These are phyloP conservation scores for Lithophane semibrunnea DNA, from an alignment of 2,888 invertebrate genomes.

Conservation along the genomic window DNA sequence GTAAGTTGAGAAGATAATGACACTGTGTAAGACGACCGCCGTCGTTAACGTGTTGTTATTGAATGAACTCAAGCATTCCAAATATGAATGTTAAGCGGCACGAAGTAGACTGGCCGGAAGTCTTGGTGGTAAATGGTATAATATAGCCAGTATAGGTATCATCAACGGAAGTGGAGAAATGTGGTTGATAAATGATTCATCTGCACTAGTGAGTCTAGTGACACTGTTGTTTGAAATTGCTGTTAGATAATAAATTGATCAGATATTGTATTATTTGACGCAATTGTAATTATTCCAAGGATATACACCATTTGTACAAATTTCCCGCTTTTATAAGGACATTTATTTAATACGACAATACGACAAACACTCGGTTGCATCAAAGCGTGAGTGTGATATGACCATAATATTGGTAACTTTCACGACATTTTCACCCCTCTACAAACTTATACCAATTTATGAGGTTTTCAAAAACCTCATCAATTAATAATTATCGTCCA, in stretches of 20 bases:
- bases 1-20: conserved; percentile 44
- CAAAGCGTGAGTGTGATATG: not conserved
- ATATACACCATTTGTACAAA: not conserved
- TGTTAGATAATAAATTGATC: not conserved
- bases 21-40: conserved; percentile 57
- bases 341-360: not conserved
- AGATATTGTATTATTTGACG: not conserved
- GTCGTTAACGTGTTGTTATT: conserved; percentile 35
- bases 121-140: conserved; percentile 15
- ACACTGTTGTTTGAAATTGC: conserved; percentile 3
- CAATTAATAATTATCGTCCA: not conserved
- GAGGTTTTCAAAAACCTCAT: not conserved
- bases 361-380: not conserved
- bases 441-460: not conserved
- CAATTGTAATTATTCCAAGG: not conserved
- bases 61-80: conserved; percentile 56
- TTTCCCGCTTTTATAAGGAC: not conserved
- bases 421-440: not conserved
- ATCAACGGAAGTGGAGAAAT: conserved; percentile 29
- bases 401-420: conserved; percentile 2
- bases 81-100: conserved; percentile 45
- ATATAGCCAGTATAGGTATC: not conserved
- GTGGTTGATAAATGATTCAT: conserved; percentile 30
- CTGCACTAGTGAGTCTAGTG: not conserved
- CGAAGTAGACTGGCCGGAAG: conserved; percentile 36